These are phyloP conservation scores for Branchinecta lindahli DNA, from an alignment of 1,140 invertebrate species.

Conservation along the genomic window DNA sequence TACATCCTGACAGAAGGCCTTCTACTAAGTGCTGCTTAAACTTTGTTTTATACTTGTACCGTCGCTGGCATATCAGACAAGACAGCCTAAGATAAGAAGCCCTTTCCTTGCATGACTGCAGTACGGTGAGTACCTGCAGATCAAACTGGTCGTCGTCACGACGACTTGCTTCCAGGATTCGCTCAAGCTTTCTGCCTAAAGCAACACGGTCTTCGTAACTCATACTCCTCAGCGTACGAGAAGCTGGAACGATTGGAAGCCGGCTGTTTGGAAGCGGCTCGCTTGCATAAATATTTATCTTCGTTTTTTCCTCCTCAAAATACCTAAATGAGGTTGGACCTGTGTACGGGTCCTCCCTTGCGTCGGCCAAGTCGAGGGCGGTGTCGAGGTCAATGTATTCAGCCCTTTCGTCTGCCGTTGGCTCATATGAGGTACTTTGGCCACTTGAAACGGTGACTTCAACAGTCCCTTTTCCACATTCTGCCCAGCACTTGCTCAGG, in stretches of 20 bases:
- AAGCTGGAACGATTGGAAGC: no score
- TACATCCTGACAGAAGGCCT: not conserved
- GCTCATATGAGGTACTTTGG: not conserved
- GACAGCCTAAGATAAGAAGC: not conserved
- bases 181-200: not conserved
- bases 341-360: not conserved
- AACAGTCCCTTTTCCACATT: not conserved
- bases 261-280: no score
- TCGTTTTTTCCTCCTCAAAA: no score
- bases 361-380: not conserved
- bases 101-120: not conserved
- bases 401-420: not conserved
- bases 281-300: no score
- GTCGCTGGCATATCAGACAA: not conserved
- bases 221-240: no score
- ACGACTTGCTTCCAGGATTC: not conserved
- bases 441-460: not conserved
- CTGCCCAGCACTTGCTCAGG: no score
- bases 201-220: no score
- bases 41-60: not conserved
- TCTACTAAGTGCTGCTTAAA: not conserved
- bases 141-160: not conserved
- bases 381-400: constrained; percentile 3
- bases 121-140: not conserved
- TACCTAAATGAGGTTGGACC: no score